A percentile compares a stretch with the other conserved stretches of the same genome.
phyloP scores from a whole-genome alignment of 2,113 vertebrate species.

The Merops nubicus region DNA sequence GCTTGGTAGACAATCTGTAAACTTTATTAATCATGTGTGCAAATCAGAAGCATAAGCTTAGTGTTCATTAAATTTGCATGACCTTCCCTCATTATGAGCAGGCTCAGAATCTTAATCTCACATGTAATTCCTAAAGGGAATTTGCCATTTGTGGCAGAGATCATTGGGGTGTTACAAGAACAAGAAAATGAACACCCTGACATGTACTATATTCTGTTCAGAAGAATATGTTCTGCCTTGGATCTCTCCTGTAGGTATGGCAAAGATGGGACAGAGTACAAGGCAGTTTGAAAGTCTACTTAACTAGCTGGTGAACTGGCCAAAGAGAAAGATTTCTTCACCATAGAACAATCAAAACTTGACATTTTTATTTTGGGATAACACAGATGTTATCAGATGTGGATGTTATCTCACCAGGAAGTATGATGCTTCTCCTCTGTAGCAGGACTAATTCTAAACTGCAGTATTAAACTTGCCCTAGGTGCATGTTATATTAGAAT shows the following conservation, averaged over 20 bases:
- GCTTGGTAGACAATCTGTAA: not conserved
- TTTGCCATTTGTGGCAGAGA: not conserved
- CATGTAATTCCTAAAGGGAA: not conserved
- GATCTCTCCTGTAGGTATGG: accelerated
- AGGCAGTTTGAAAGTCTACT: not conserved
- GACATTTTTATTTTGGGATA: not conserved
- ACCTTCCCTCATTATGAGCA: not conserved
- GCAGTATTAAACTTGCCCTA: not conserved
- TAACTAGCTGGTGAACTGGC: not conserved
- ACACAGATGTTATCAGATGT: not conserved
- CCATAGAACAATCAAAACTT: not conserved
- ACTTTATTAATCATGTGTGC: not conserved
- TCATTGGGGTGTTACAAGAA: not conserved
- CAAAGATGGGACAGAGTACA: not conserved
- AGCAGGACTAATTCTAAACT: not conserved
- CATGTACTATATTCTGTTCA: accelerated
- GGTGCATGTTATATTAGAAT: not conserved
- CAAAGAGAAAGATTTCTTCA: not conserved
- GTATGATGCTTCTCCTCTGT: not conserved
- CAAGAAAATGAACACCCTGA: not conserved
- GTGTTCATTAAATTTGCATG: not conserved
- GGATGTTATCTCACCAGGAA: not conserved
- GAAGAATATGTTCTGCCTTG: not conserved
- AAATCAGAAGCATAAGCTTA: not conserved
- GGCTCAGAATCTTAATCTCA: not conserved